A percentile compares a stretch with the other conserved stretches of the same genome.
Conservation (phyloP, 2,888 invertebrate species). For the Drosophila subquinaria region DNA sequence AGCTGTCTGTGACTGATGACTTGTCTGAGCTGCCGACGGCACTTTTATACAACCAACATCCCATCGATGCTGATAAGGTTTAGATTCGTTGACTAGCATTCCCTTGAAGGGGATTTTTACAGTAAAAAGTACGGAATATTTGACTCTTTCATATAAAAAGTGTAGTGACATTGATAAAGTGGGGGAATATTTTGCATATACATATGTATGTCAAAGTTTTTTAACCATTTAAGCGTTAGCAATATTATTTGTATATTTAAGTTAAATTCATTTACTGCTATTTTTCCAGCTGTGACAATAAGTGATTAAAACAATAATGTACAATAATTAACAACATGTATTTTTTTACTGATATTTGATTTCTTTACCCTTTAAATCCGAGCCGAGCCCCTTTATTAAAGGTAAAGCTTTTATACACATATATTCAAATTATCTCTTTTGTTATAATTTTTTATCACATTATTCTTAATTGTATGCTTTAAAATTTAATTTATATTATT, state of each 20-base stretch:
- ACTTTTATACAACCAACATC: slow-evolving; percentile 28
- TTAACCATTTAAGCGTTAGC: background rate
- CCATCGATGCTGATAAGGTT: slow-evolving; percentile 28
- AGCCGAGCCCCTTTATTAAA: no score
- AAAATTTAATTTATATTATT: no score
- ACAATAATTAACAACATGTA: no score
- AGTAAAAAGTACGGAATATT: slow-evolving; percentile 9
- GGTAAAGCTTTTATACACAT: no score
- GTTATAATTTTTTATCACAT: no score
- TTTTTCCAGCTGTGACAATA: background rate
- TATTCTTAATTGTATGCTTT: no score
- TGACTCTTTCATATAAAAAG: background rate
- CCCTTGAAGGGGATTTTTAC: slow-evolving; percentile 32
- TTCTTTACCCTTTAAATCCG: no score
- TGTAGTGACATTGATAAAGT: background rate
- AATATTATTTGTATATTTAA: background rate
- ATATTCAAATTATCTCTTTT: no score
- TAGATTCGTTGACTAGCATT: background rate
- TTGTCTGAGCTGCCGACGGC: background rate
- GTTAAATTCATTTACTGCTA: background rate
- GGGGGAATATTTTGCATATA: background rate
- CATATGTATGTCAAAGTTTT: background rate
- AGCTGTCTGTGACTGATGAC: slow-evolving; percentile 39
- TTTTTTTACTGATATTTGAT: no score
- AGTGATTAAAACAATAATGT: no score